Conservation (phyloP, 2,113 vertebrate genomes). For the Mobula hypostoma region DNA sequence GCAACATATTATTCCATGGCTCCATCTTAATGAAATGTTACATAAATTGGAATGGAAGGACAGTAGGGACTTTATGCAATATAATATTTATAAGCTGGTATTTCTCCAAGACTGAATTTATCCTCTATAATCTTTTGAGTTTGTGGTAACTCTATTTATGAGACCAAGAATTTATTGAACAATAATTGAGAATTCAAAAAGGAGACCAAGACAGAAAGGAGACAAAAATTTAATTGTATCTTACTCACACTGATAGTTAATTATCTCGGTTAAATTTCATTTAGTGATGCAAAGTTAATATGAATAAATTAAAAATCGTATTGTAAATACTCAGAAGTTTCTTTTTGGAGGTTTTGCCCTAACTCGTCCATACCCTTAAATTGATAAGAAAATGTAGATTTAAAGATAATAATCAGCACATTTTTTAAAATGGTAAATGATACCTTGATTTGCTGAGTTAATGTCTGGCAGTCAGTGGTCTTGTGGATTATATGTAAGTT, state of each 20-base stretch:
- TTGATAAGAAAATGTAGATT: not conserved
- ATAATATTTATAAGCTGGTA: not conserved
- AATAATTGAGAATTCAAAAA: not conserved
- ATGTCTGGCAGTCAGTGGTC: not conserved
- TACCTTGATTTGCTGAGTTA: not conserved
- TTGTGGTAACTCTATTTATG: not conserved
- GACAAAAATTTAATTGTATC: not conserved
- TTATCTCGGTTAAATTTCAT: not conserved
- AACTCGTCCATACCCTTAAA: not conserved
- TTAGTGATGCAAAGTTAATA: not conserved
- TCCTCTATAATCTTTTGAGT: not conserved
- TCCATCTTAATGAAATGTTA: not conserved
- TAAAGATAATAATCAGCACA: not conserved
- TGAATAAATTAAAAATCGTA: not conserved
- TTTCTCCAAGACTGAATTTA: not conserved
- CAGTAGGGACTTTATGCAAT: not conserved
- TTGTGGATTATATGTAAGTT: not conserved
- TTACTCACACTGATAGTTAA: not conserved
- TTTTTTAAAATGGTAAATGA: not conserved
- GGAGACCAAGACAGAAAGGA: not conserved
- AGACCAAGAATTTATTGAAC: not conserved
- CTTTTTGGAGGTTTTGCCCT: not conserved
- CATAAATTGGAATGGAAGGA: not conserved
- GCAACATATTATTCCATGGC: not conserved
- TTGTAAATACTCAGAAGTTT: not conserved